phyloP scores from a whole-genome alignment of 2,797 vertebrate genomes.

The Tauraco hartlaubi region DNA sequence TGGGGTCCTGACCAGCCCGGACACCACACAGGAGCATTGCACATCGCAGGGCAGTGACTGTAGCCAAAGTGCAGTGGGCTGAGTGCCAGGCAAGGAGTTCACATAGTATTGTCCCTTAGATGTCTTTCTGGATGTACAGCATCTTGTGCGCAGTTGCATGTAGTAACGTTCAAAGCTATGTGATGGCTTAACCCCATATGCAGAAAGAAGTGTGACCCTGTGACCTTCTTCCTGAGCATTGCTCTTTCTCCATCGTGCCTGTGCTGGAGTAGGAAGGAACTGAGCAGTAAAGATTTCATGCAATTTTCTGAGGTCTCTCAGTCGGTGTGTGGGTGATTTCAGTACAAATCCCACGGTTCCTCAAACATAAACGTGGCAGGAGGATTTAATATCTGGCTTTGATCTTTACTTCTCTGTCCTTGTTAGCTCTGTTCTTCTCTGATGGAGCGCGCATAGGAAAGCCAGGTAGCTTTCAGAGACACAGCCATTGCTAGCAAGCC shows the following conservation, averaged over 20 bases:
- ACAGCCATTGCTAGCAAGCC: conserved; percentile 30
- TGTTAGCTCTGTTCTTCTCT: background rate
- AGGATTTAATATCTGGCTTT: background rate
- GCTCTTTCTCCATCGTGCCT: background rate
- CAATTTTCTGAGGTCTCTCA: background rate
- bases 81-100: background rate
- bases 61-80: background rate
- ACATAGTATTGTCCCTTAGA: background rate
- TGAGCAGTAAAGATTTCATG: background rate
- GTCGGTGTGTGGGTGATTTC: background rate
- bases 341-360: fast-evolving
- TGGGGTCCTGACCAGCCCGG: background rate
- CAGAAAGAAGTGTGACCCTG: background rate
- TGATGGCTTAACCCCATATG: background rate
- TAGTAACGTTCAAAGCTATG: background rate
- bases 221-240: background rate
- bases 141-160: background rate
- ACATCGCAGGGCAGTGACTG: background rate
- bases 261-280: background rate
- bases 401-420: conserved; percentile 12
- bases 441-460: background rate
- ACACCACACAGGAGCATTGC: background rate
- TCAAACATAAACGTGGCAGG: background rate
- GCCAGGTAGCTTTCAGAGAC: background rate
- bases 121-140: background rate